Evolutionary conservation across 2,113 vertebrate species (phyloP).

Genomic region (Phalacrocorax brasilianus): DNA sequence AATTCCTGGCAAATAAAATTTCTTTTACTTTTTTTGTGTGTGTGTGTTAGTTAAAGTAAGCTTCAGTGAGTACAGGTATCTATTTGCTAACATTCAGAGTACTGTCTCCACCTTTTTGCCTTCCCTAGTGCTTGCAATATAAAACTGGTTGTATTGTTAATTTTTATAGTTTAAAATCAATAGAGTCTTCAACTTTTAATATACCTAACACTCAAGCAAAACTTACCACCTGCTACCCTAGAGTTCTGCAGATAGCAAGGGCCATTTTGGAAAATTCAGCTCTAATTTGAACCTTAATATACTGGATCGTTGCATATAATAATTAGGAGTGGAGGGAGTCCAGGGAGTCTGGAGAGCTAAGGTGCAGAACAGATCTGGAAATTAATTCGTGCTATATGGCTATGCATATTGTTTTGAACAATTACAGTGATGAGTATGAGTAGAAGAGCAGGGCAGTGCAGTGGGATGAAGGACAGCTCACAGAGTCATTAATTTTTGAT

Average conservation of each 20-base stretch:
- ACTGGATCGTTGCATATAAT: neutral
- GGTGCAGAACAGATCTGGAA: neutral
- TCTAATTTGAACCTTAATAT: neutral
- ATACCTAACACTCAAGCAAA: neutral
- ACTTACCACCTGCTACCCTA: neutral
- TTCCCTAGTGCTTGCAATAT: neutral
- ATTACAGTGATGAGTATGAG: neutral
- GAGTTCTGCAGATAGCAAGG: neutral
- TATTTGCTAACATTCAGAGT: neutral
- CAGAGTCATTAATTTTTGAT: neutral
- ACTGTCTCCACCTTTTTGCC: neutral
- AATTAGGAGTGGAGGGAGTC: neutral
- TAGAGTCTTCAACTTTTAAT: neutral
- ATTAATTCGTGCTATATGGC: neutral
- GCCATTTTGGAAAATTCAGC: neutral
- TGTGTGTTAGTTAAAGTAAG: neutral
- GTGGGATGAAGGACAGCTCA: neutral
- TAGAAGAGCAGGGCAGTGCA: neutral
- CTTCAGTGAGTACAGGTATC: neutral
- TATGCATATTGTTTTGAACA: neutral
- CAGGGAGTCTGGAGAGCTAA: neutral
- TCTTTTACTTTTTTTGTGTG: neutral
- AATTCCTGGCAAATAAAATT: neutral
- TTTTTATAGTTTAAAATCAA: neutral
- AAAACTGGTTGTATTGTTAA: neutral